Base-by-base conservation (phyloP, 2,797 vertebrate genomes). In the Cheirogaleus major region DNA sequence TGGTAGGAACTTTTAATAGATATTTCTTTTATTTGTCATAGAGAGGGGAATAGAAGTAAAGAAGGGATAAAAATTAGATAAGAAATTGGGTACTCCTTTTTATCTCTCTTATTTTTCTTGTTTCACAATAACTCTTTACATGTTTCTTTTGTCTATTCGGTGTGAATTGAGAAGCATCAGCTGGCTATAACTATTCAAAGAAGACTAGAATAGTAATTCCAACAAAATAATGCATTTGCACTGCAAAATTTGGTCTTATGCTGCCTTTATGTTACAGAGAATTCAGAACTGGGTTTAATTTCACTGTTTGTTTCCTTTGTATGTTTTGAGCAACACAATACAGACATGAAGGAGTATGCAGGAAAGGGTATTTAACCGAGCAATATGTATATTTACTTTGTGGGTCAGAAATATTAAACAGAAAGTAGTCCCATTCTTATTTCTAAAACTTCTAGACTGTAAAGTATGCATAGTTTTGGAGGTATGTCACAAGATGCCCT, bases 221-320 rank as follows among this genome's bases (percentile, higher is more conserved):
- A 59, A 41, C 2, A 4, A 61, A 13, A 43, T 27, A 55, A 65
- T 8, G 11, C 32, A 23, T n/a, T 69, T 59, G 2, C 2, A 35
- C 18, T 9, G 8, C 7, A 41, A 23, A 38, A 13, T 7, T 48
- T 7, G 0, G 38, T 23, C 30, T 20, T 3, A 20, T 72, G 23
- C 4, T 15, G 0, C 41, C 4, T 82, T 70, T 43, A 73, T 17
- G 13, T 0, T 41, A 3, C 20, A 67, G 22, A 9, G 0, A 23
- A 48, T 32, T 15, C 61, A 20, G 3, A 1, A 2, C 27, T 27
- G 14, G 23, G 9, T 6, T 50, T 20, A 15, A 78, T 50, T 91
- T n/a, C 3, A 14, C 32, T 4, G 0, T 15, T 6, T 7, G 11
- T 89, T 25, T 52, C 2, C 4, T 63, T 22, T 79, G 1, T 43